Evolutionary conservation across 2,797 vertebrate genomes (phyloP), one percentile per base, ranked within the genome.

Genomic region (Thripadectes ignobilis): DNA sequence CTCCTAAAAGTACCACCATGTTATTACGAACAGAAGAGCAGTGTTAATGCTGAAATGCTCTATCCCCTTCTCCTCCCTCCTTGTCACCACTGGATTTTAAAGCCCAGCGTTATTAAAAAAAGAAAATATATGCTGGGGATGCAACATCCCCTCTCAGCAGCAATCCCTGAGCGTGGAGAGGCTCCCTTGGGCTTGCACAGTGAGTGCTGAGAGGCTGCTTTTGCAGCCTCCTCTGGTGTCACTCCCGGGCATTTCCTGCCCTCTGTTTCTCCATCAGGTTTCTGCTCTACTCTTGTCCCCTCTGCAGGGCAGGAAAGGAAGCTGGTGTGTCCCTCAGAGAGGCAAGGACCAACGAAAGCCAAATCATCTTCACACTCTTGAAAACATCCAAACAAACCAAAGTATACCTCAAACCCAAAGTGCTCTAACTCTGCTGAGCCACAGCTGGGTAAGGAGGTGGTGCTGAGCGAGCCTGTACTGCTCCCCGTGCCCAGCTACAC

Each of bases 11-110:
- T 85, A 88, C 87, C 88, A 48, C 88, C 82, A 45, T 41, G 86
- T 76, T 96, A 95, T 96, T 97, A 96, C 2, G 84, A 94, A 85
- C 59, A 92, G 94, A 83, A 81, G 89, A 93, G 77, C 92, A 72
- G 69, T 76, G 91, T 54, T 89, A 95, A 95, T 86, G 77, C 92
- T 59, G 80, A 82, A 90, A 95, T 63, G 92, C 88, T 97, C 95
- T 89, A 92, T 95, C 89, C 91, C 45, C 88, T 96, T 96, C 95
- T 97, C 96, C 94, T 96, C 93, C 96, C 58, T 96, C 85, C 71
- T 79, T 94, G 89, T 93, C 92, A 69, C 84, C 0, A 6, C 54
- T 78, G 80, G 78, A 57, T 88, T 95, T 87, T 92, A 54, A 90
- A 93, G 90, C 52, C 20, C 36, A 20, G 30, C 45, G 7, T 83